Conservation (phyloP, 2,797 vertebrate species). For the Fundulus diaphanus region DNA sequence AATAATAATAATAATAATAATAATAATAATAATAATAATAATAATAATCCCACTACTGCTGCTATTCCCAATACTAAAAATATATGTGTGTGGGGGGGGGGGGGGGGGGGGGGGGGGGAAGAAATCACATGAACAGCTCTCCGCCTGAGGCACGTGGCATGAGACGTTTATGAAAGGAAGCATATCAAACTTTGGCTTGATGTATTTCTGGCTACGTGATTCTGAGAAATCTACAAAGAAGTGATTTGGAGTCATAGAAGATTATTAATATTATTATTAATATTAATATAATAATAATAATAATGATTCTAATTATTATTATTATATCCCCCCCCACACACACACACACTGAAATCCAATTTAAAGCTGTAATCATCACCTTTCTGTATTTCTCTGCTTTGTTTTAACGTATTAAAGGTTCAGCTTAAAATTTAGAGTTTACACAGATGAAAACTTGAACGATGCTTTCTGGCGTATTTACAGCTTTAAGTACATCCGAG, state of each 20-base stretch:
- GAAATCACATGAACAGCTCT: slow-evolving; percentile 36
- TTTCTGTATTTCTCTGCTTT: background rate
- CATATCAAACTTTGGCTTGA: slow-evolving; percentile 2
- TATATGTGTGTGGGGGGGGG: too few relatives aligned
- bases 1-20: too few relatives aligned
- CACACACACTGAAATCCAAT: background rate
- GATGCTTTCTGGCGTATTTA: background rate
- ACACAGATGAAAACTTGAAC: background rate
- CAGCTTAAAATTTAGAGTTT: background rate
- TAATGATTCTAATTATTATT: background rate
- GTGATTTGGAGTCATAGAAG: background rate
- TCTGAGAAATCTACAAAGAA: slow-evolving; percentile 12
- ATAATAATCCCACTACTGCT: too few relatives aligned
- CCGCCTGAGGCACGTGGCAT: slow-evolving; percentile 9
- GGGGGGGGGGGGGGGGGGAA: too few relatives aligned
- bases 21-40: too few relatives aligned
- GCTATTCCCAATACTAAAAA: too few relatives aligned
- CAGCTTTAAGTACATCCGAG: background rate
- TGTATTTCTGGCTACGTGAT: slow-evolving; percentile 10
- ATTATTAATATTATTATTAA: background rate
- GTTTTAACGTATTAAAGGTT: background rate
- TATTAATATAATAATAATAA: background rate
- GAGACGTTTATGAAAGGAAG: slow-evolving; percentile 19
- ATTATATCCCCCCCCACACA: background rate
- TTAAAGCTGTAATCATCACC: background rate